Evolutionary conservation across 2,888 invertebrate genomes (phyloP), one percentile per base, ranked within the genome.

Genomic region (Allacma fusca): DNA sequence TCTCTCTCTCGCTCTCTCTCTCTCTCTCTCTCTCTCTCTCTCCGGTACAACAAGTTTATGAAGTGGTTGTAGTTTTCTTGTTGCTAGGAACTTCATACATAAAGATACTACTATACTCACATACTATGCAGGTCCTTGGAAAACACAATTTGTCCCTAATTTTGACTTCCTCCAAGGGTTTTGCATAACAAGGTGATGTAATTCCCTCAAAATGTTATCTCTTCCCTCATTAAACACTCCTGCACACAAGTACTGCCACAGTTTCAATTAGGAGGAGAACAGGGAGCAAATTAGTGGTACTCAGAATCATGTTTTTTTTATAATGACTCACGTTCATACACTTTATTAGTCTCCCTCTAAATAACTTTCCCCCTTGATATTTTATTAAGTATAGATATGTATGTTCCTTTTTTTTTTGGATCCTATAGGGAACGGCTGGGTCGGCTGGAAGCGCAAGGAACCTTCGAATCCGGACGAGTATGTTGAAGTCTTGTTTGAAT

Each of bases 361-460:
- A n/a, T n/a, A n/a, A n/a, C n/a, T n/a, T n/a, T n/a, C n/a, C n/a
- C n/a, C n/a, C n/a, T n/a, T n/a, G n/a, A n/a, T n/a, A n/a, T n/a
- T n/a, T n/a, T n/a, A n/a, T n/a, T n/a, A n/a, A n/a, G n/a, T n/a
- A n/a, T n/a, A n/a, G n/a, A n/a, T n/a, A n/a, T n/a, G n/a, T n/a
- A n/a, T n/a, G n/a, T n/a, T n/a, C n/a, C n/a, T n/a, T n/a, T 12
- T 57, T 24, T 50, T 23, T 28, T 24, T 83, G 81, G 80, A 86
- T 87, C 24, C 85, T n/a, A n/a, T n/a, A 91, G 93, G 93, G 79
- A 92, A 93, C 86, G 93, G 93, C 86, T 94, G 94, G 94, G 90
- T 94, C 71, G 94, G 94, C 73, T 94, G 94, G 94, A 89, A 91
- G 85, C 92, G 91, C 85, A 91, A 92, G 85, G 90, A 91, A 21